Percentiles rank a stretch among this genome's conserved stretches.
Evolutionary conservation across 2,888 invertebrate species (phyloP).

Genomic region (Polyploca ridens): DNA sequence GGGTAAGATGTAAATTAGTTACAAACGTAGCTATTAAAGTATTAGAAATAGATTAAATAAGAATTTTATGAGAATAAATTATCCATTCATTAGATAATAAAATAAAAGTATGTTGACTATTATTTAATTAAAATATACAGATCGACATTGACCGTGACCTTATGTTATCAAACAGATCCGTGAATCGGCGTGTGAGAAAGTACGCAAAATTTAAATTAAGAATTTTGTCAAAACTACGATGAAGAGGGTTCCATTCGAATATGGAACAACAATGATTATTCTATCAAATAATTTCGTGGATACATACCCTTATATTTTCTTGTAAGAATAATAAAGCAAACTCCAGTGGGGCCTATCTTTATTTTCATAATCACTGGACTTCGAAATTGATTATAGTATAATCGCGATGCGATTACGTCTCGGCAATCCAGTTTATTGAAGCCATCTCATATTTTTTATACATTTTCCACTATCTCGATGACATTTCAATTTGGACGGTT

Average conservation of each 20-base stretch:
- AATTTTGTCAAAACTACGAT: too few species aligned
- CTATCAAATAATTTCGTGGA: too few species aligned
- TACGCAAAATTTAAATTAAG: too few species aligned
- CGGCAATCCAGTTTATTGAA: not conserved
- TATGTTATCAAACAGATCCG: not conserved
- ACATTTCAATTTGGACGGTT: constrained; percentile 25
- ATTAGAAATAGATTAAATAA: too few species aligned
- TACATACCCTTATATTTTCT: too few species aligned
- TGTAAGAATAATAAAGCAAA: too few species aligned
- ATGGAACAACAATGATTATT: too few species aligned
- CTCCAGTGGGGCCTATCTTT: too few species aligned
- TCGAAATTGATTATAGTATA: not conserved
- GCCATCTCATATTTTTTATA: not conserved
- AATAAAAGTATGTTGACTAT: not conserved
- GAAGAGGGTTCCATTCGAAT: too few species aligned
- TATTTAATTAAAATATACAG: not conserved
- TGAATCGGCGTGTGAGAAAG: too few species aligned
- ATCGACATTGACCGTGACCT: not conserved
- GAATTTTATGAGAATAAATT: not conserved
- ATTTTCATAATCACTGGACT: not conserved
- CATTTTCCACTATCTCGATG: constrained; percentile 34
- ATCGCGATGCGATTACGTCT: not conserved
- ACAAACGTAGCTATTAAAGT: too few species aligned
- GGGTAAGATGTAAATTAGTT: not conserved
- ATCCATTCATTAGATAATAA: not conserved